phyloP scores from a whole-genome alignment of 2,113 vertebrate genomes.

The Corydoras sp. region DNA sequence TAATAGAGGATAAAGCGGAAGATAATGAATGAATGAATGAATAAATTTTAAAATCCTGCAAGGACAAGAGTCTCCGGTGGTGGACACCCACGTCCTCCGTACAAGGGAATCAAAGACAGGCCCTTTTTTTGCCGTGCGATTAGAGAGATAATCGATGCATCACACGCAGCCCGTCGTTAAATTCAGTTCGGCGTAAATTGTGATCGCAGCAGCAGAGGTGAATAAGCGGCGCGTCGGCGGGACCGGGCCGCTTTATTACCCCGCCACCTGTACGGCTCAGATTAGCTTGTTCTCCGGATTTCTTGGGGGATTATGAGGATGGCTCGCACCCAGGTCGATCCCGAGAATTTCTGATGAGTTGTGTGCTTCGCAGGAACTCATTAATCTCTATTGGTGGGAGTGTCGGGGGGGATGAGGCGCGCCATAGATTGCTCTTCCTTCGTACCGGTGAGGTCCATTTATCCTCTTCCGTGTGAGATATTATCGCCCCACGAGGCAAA shows the following conservation, averaged over 20 bases:
- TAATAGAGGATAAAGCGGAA: no score
- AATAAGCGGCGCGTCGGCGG: not conserved
- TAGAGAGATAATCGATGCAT: no score
- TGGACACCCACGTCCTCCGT: no score
- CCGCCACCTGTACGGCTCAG: not conserved
- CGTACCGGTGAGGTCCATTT: constrained; percentile 62
- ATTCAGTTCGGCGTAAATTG: not conserved
- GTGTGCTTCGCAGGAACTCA: constrained; percentile 52
- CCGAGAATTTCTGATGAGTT: constrained; percentile 41
- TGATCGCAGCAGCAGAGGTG: not conserved
- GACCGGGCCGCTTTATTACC: constrained; percentile 4
- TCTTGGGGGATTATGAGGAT: constrained; percentile 11
- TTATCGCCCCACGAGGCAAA: constrained; percentile 63
- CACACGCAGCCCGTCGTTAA: not conserved
- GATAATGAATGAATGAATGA: no score
- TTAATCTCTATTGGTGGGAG: constrained; percentile 66
- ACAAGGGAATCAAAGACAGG: no score
- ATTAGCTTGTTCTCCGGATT: constrained; percentile 6
- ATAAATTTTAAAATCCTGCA: no score
- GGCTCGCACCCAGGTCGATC: constrained; percentile 27
- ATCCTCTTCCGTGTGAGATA: constrained; percentile 58
- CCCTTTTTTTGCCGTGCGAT: no score
- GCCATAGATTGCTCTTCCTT: constrained; percentile 64
- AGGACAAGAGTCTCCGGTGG: no score
- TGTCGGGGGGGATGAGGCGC: constrained; percentile 55